A percentile compares a stretch with the other conserved stretches of the same genome.
These are phyloP conservation scores for Leptonema lineaticorne DNA, from an alignment of 1,140 invertebrate species.

Conservation along the genomic window DNA sequence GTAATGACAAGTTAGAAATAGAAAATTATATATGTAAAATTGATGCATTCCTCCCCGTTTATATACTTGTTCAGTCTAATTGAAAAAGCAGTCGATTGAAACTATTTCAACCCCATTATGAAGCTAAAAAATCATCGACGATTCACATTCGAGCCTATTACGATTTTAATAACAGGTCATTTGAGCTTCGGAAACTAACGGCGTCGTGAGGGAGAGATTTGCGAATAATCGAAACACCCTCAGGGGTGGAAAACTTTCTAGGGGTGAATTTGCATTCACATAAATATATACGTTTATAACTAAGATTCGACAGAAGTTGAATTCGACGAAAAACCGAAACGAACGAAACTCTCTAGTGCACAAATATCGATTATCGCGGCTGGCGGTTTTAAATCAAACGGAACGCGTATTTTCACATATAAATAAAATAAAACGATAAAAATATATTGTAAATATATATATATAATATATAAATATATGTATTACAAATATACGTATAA, in stretches of 20 bases:
- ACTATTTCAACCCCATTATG: constrained; percentile 17
- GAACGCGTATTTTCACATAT: too few species aligned
- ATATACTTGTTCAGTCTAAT: background rate
- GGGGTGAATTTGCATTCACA: constrained; percentile 1
- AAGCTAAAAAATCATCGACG: constrained; percentile 30
- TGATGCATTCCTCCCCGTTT: background rate
- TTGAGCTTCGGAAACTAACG: constrained; percentile 27
- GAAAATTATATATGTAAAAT: background rate
- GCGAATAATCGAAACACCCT: background rate
- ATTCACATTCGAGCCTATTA: constrained; percentile 37
- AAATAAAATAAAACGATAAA: too few species aligned
- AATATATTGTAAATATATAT: too few species aligned
- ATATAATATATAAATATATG: too few species aligned
- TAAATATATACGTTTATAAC: background rate
- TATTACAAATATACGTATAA: constrained; percentile 11
- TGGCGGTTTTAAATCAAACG: constrained; percentile 4
- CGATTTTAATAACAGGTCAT: constrained; percentile 38
- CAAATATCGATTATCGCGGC: background rate
- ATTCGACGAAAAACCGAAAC: background rate
- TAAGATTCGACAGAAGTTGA: background rate
- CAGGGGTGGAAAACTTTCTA: background rate
- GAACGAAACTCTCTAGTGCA: background rate
- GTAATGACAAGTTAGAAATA: too few species aligned
- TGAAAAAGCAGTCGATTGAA: background rate
- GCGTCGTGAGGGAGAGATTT: background rate